These are phyloP conservation scores for Oryzias javanicus DNA, from an alignment of 2,113 vertebrate species.

Conservation along the genomic window DNA sequence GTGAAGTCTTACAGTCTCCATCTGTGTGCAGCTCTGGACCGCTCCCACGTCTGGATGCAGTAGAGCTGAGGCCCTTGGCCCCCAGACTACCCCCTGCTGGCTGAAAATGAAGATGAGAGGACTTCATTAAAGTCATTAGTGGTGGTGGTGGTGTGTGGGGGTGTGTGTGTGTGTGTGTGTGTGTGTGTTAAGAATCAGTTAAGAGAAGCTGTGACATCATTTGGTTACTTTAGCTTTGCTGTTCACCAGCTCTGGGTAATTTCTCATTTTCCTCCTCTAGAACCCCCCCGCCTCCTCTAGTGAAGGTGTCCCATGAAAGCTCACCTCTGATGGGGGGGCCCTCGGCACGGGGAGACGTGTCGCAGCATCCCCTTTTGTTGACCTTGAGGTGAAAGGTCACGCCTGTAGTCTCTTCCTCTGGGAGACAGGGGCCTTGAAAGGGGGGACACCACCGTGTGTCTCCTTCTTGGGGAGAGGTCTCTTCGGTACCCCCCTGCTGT, in stretches of 20 bases:
- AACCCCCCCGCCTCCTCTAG: too few relatives aligned
- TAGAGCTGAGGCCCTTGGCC: slow-evolving; percentile 72
- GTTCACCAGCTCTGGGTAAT: too few relatives aligned
- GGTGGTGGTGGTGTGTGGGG: too few relatives aligned
- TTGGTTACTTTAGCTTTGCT: too few relatives aligned
- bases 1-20: slow-evolving; percentile 66
- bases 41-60: slow-evolving; percentile 82
- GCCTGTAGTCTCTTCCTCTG: slow-evolving; percentile 77
- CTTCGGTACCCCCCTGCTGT: slow-evolving; percentile 69
- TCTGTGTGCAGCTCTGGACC: slow-evolving; percentile 58
- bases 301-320: neutral
- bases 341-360: slow-evolving; percentile 87
- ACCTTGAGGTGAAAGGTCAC: slow-evolving; percentile 90
- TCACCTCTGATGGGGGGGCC: slow-evolving; percentile 66
- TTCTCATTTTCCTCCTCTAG: too few relatives aligned
- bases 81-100: slow-evolving; percentile 76
- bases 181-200: too few relatives aligned
- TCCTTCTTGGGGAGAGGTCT: slow-evolving; percentile 88
- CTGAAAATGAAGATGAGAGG: slow-evolving; percentile 21
- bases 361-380: slow-evolving; percentile 86
- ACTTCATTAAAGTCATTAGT: too few relatives aligned
- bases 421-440: slow-evolving; percentile 83
- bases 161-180: too few relatives aligned
- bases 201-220: too few relatives aligned
- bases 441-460: slow-evolving; percentile 68